Conservation (phyloP, 2,888 invertebrate species). For the Mylabris sibirica region DNA sequence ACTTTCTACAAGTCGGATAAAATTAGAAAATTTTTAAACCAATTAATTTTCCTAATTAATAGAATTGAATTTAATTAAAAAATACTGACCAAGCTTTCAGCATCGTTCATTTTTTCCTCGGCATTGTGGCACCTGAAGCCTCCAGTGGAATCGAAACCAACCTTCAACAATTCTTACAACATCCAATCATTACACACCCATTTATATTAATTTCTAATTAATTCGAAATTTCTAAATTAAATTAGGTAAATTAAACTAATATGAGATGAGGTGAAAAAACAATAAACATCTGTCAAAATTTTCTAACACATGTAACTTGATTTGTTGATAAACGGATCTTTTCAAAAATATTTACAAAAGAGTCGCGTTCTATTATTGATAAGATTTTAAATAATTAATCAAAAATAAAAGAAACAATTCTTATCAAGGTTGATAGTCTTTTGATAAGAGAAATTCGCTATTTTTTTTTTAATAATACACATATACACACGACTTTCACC, state of each 20-base stretch:
- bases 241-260: background rate
- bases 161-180: constrained; percentile 11
- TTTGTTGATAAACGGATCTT: constrained; percentile 6
- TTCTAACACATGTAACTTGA: constrained; percentile 23
- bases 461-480: constrained; percentile 36
- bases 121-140: constrained; percentile 63
- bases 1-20: too few species aligned
- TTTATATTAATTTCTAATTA: background rate
- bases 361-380: constrained; percentile 13
- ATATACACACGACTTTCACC: constrained; percentile 48
- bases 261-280: constrained; percentile 24
- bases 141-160: constrained; percentile 12
- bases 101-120: constrained; percentile 78
- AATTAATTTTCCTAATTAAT: background rate
- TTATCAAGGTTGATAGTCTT: constrained; percentile 36
- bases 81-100: constrained; percentile 73
- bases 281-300: constrained; percentile 43
- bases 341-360: background rate
- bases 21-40: background rate
- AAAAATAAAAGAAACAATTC: constrained; percentile 24
- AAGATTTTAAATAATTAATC: constrained; percentile 21
- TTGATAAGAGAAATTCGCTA: constrained; percentile 25
- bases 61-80: constrained; percentile 17
- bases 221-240: too few species aligned
- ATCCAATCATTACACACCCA: background rate